These are phyloP conservation scores for Harpegnathos saltator DNA, from an alignment of 1,140 invertebrate species.

Conservation along the genomic window DNA sequence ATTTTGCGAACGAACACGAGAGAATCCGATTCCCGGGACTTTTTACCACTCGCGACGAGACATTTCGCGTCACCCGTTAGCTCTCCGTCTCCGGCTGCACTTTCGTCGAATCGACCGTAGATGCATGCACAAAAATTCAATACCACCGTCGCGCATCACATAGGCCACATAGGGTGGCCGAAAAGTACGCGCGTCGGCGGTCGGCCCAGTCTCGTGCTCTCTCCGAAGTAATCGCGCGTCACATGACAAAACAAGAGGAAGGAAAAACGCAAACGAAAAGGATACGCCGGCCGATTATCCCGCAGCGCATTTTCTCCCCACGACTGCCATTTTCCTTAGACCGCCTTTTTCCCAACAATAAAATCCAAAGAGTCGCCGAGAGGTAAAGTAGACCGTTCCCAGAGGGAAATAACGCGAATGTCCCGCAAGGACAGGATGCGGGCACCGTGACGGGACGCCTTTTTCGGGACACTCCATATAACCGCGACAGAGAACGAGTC, in stretches of 20 bases:
- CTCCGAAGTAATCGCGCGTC: no score
- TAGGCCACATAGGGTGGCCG: constrained; percentile 44
- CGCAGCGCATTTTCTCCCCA: no score
- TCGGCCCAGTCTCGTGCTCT: neutral
- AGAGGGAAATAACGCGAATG: neutral
- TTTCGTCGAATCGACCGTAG: constrained; percentile 84
- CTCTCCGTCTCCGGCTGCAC: constrained; percentile 74
- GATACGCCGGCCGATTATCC: no score
- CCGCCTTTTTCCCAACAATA: no score
- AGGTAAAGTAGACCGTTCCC: no score
- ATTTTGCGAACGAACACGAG: no score
- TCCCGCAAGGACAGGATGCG: neutral
- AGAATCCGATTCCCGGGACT: no score
- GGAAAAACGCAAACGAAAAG: no score
- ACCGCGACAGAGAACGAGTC: constrained; percentile 47
- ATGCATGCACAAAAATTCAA: constrained; percentile 85
- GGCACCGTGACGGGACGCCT: neutral
- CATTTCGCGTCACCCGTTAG: constrained; percentile 52
- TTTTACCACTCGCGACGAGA: neutral
- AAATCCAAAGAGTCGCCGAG: no score
- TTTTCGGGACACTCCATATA: constrained; percentile 52
- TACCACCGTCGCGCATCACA: constrained; percentile 74
- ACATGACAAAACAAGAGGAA: no score
- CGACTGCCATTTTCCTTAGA: no score
- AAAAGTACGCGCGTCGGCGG: constrained; percentile 6